A percentile compares a stretch with the other conserved stretches of the same genome.
These are phyloP conservation scores for Odontomachus brunneus DNA, from an alignment of 1,140 invertebrate genomes.

Conservation along the genomic window DNA sequence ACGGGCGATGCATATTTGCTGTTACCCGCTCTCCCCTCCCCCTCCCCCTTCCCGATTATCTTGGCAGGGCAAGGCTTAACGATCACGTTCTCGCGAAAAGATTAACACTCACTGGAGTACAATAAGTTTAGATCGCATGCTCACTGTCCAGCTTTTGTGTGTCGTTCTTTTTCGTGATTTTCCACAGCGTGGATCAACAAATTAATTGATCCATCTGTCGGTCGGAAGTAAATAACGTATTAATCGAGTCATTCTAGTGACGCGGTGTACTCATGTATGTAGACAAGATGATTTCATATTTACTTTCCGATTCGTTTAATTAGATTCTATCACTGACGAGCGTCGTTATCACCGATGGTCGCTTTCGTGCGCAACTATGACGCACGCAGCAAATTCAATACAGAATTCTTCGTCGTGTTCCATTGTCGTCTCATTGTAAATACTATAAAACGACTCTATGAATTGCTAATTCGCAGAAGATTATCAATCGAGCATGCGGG, in stretches of 20 bases:
- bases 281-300: slow-evolving; percentile 44
- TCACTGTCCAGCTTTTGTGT: too few species aligned
- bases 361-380: slow-evolving; percentile 19
- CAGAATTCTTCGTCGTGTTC: slow-evolving; percentile 28
- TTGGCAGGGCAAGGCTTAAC: too few species aligned
- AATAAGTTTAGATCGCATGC: too few species aligned
- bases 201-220: too few species aligned
- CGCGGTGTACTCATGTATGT: not conserved
- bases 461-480: slow-evolving; percentile 32
- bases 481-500: not conserved
- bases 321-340: slow-evolving; percentile 34
- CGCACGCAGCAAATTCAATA: slow-evolving; percentile 40
- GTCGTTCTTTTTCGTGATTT: too few species aligned
- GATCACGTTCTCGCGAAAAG: too few species aligned
- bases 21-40: not conserved
- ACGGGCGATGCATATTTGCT: not conserved
- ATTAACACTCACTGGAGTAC: too few species aligned
- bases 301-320: slow-evolving; percentile 49
- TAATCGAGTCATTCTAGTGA: slow-evolving; percentile 3
- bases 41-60: not conserved
- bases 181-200: too few species aligned
- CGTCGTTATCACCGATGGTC: slow-evolving; percentile 29
- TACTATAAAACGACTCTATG: slow-evolving; percentile 7
- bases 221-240: too few species aligned
- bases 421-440: slow-evolving; percentile 5